Percentiles rank a stretch among this genome's conserved stretches.
These are phyloP conservation scores for Pogonophryne albipinna DNA, from an alignment of 2,797 vertebrate genomes.

Conservation along the genomic window DNA sequence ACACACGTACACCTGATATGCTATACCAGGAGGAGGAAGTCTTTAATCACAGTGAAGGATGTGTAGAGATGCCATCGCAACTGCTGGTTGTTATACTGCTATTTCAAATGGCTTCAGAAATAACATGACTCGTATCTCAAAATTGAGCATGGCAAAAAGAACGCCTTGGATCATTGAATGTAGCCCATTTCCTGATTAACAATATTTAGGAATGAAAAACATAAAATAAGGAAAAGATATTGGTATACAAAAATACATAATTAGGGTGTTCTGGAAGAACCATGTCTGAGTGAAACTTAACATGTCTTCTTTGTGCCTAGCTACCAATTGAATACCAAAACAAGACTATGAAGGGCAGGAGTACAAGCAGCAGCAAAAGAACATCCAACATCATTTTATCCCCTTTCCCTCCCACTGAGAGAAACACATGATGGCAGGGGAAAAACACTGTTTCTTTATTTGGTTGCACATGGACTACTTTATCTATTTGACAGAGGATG, in stretches of 20 bases:
- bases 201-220: constrained; percentile 11
- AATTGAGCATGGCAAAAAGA: constrained; percentile 82
- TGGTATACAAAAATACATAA: constrained; percentile 11
- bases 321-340: constrained; percentile 48
- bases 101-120: constrained; percentile 36
- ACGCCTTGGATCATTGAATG: constrained; percentile 80
- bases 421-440: constrained; percentile 58
- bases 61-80: constrained; percentile 10
- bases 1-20: constrained; percentile 42
- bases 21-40: constrained; percentile 17
- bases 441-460: constrained; percentile 78
- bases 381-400: constrained; percentile 55
- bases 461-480: constrained; percentile 75
- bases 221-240: background rate
- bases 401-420: constrained; percentile 49
- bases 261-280: background rate
- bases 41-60: constrained; percentile 51
- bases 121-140: constrained; percentile 84
- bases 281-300: constrained; percentile 18
- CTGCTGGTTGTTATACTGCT: constrained; percentile 18
- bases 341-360: constrained; percentile 44
- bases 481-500: constrained; percentile 80
- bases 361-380: constrained; percentile 43
- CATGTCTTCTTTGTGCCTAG: constrained; percentile 12
- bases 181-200: constrained; percentile 20